A percentile compares a stretch with the other conserved stretches of the same genome.
phyloP scores from a whole-genome alignment of 2,888 invertebrate genomes.

The Caenorhabditis japonica region DNA sequence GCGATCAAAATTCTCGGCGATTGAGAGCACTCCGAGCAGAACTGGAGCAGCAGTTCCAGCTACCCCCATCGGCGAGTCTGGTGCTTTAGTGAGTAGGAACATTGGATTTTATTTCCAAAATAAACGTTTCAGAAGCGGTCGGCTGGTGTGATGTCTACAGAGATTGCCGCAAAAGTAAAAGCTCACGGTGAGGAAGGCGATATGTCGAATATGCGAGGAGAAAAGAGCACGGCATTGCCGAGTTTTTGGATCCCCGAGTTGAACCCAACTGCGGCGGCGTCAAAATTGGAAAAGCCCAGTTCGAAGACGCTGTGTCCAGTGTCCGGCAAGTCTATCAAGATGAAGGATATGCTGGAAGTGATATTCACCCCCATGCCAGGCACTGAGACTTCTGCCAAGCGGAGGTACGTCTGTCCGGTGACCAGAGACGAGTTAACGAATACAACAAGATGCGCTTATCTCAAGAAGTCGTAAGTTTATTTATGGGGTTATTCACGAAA shows the following conservation, averaged over 20 bases:
- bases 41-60: slow-evolving; percentile 32
- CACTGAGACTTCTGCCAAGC: slow-evolving; percentile 82
- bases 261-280: slow-evolving; percentile 87
- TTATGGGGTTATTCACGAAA: not conserved
- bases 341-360: slow-evolving; percentile 92
- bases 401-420: slow-evolving; percentile 96
- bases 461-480: slow-evolving; percentile 84
- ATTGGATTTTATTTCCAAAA: not conserved
- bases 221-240: slow-evolving; percentile 49
- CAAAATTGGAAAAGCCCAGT: slow-evolving; percentile 85
- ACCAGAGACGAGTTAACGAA: slow-evolving; percentile 95
- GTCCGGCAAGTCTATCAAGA: slow-evolving; percentile 87
- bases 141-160: slow-evolving; percentile 48
- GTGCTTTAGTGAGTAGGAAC: not conserved
- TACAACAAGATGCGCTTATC: slow-evolving; percentile 92
- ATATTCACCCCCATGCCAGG: slow-evolving; percentile 92
- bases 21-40: slow-evolving; percentile 53
- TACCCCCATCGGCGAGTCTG: not conserved
- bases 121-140: slow-evolving; percentile 44
- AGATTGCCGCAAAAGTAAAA: slow-evolving; percentile 63
- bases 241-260: slow-evolving; percentile 85
- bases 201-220: slow-evolving; percentile 64
- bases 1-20: slow-evolving; percentile 38
- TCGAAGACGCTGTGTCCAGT: slow-evolving; percentile 87
- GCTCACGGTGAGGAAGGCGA: slow-evolving; percentile 63